A percentile compares a stretch with the other conserved stretches of the same genome.
Evolutionary conservation across 2,888 invertebrate genomes (phyloP).

Genomic region (Cheilosia vernalis): DNA sequence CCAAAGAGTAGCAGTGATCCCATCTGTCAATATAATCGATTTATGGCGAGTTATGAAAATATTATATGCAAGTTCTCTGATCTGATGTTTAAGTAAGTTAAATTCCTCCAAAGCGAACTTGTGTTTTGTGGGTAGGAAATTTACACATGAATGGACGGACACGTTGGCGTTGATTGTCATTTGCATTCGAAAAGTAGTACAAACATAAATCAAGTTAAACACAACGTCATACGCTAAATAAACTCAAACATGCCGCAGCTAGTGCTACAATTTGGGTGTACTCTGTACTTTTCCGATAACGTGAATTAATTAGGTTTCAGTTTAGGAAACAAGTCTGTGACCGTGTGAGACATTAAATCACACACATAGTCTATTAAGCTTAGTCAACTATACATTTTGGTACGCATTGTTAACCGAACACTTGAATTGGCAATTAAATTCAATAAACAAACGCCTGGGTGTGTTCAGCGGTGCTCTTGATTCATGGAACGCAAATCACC

Average conservation of each 20-base stretch:
- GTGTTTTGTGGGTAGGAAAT: constrained; percentile 26
- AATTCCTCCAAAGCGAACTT: neutral
- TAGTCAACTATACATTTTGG: constrained; percentile 6
- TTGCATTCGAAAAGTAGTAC: constrained; percentile 38
- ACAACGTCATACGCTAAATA: neutral
- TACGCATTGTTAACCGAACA: constrained; percentile 31
- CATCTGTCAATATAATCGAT: constrained; percentile 65
- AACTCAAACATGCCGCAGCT: constrained; percentile 13
- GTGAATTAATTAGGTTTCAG: constrained; percentile 22
- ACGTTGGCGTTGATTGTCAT: constrained; percentile 34
- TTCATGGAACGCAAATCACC: constrained; percentile 57
- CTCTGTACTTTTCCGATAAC: constrained; percentile 10
- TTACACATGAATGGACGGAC: constrained; percentile 13
- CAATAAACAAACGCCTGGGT: constrained; percentile 40
- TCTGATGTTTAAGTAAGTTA: neutral
- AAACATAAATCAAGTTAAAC: constrained; percentile 46
- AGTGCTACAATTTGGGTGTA: neutral
- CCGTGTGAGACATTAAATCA: constrained; percentile 22
- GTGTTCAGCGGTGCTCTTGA: constrained; percentile 29
- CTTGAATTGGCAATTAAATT: constrained; percentile 61
- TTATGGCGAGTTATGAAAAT: constrained; percentile 12
- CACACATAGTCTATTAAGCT: neutral
- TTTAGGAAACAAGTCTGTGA: constrained; percentile 27
- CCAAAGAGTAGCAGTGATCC: constrained; percentile 38
- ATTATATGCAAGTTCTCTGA: constrained; percentile 3